Evolutionary conservation across 1,140 invertebrate species (phyloP), one percentile per base, ranked within the genome.

Genomic region (Drosophila pandora): DNA sequence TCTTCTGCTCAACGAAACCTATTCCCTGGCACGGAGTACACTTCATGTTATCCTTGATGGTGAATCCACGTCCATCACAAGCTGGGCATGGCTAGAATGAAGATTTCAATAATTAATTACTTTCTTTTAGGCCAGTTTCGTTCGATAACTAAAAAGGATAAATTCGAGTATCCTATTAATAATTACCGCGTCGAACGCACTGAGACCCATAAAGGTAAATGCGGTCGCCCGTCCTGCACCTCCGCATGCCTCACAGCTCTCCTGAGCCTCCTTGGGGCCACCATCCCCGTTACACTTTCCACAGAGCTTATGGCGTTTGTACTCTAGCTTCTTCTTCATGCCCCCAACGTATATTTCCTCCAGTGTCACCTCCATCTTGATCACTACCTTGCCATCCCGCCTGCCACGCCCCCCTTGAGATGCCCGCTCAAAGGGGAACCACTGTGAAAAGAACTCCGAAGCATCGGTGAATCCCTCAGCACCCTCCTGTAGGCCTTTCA

Each of bases 291-390:
- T 94, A 93, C 98, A 99, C 82, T 94, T 94, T 12, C 92, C 92
- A 93, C 98, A 99, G 1, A 97, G 95, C 93, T 96, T 97, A 21
- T 72, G 78, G 91, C 97, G 97, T 90, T 95, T 96, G 47, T 98
- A 92, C 72, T 97, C 95, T 55, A 98, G 92, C 90, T 96, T 96
- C 21, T 96, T 93, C 7, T 95, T 95, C 91, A 96, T 95, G 32
- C 75, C 76, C 2, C 98, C 98, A 92, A 97, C 96, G 90, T 98
- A 99, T 79, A 99, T 92, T 88, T 98, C 97, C 92, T 98, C 97
- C 59, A 99, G 92, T 3, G 96, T 94, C 2, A 99, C 96, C 91
- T 95, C 95, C 37, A 95, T 10, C 32, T 87, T 90, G 0, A 87
- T 13, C 13, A 85, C 48, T 28, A 91, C 64, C 61, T 76, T 79